Percentiles rank a stretch among this genome's conserved stretches.
phyloP scores from a whole-genome alignment of 2,113 vertebrate species.

The Hyaena hyaena region DNA sequence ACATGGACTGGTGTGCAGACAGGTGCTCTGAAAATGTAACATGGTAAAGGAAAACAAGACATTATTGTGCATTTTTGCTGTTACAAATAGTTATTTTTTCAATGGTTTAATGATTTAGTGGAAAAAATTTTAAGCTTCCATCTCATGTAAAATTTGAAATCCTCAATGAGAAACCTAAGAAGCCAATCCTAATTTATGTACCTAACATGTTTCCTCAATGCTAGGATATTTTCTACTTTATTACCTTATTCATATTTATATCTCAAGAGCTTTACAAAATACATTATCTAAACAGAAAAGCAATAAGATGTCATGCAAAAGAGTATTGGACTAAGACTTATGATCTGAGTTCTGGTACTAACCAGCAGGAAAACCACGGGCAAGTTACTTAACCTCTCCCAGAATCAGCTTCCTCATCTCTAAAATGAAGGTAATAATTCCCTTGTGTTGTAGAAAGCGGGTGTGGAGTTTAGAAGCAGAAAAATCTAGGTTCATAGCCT shows the following conservation, averaged over 20 bases:
- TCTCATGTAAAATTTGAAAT: conserved; percentile 40
- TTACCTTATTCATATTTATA: conserved; percentile 1
- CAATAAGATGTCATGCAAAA: background rate
- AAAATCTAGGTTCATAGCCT: background rate
- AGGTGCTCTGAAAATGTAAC: background rate
- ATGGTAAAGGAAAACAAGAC: background rate
- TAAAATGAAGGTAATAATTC: background rate
- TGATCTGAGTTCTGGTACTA: background rate
- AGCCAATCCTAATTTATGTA: background rate
- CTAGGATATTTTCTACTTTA: background rate
- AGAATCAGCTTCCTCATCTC: background rate
- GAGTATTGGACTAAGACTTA: background rate
- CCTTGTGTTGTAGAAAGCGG: background rate
- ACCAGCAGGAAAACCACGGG: background rate
- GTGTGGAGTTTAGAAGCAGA: background rate
- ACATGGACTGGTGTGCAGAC: background rate
- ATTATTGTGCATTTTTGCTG: background rate
- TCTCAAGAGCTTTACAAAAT: background rate
- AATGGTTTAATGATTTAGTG: background rate
- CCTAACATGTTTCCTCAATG: background rate
- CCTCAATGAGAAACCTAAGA: background rate
- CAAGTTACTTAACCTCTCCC: background rate
- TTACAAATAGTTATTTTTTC: background rate
- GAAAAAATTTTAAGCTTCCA: background rate
- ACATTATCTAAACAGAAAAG: conserved; percentile 9